Base-by-base conservation (phyloP, 2,888 invertebrate genomes). In the Eupeodes luniger region DNA sequence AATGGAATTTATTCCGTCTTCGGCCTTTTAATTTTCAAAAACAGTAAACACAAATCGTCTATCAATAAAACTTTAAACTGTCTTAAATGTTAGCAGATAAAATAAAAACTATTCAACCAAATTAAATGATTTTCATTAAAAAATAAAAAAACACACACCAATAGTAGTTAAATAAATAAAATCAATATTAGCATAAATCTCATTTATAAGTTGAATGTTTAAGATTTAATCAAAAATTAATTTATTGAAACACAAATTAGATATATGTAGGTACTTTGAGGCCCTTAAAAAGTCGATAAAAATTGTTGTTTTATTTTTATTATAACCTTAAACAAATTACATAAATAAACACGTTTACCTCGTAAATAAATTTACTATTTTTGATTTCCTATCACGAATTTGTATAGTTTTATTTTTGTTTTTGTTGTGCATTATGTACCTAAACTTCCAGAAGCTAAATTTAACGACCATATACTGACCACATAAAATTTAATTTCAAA, bases 101-200 rank as follows among this genome's bases (percentile, higher is more conserved):
- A 47, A 66, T 27, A 19, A 66, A 0, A 11, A 27, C 1, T 27
- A 27, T 27, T 27, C 27, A 62, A 66, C 5, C 1, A 51, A 40
- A 57, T 57, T 57, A 57, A 70, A 27, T 57, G 57, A 44, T 40
- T 53, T 53, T 53, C 0, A 16, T 36, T 9, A 11, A 36, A 9
- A 36, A 40, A 14, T n/a, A 27, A 44, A 49, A 47, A 19, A 19
- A 19, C 19, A 34, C 36, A 7, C 11, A 34, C 12, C n/a, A 40
- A 19, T 55, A 14, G 19, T 27, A 34, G 27, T 27, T 27, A 55
- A 6, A 19, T 2, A 55, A 70, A 55, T 70, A 12, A 70, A 70
- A 70, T 57, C 57, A 70, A 57, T 47, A 70, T 70, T 70, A 70
- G 14, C 70, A 70, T 57, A 70, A 40, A 40, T 70, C 55, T 57